Conservation (phyloP, 2,797 vertebrate species). For the Mareca penelope region DNA sequence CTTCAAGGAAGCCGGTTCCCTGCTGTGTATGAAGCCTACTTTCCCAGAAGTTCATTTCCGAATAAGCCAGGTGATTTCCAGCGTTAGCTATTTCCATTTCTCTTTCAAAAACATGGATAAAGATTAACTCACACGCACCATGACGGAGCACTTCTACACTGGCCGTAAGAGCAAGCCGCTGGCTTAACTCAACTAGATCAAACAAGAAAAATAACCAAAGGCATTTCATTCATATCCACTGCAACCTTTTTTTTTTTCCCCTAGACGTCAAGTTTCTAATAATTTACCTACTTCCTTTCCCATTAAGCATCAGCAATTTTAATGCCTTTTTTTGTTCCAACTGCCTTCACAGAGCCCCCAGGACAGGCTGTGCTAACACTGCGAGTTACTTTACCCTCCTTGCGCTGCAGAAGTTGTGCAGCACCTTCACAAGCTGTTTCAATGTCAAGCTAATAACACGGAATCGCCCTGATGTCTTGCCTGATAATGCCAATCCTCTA, state of each 20-base stretch:
- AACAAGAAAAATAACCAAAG: background rate
- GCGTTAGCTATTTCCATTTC: background rate
- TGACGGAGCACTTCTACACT: background rate
- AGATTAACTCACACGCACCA: slow-evolving; percentile 16
- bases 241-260: background rate
- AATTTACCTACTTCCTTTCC: background rate
- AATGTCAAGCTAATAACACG: background rate
- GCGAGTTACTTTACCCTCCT: background rate
- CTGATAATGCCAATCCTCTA: background rate
- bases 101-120: slow-evolving; percentile 37
- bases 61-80: slow-evolving; percentile 55
- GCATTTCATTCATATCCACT: background rate
- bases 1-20: background rate
- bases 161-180: background rate
- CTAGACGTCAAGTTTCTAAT: background rate
- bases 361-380: background rate
- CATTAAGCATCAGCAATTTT: background rate
- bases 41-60: slow-evolving; percentile 10
- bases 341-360: background rate
- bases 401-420: background rate
- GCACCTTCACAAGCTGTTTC: background rate
- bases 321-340: background rate
- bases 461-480: background rate
- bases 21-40: background rate
- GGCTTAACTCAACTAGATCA: background rate